A percentile compares a stretch with the other conserved stretches of the same genome.
Conservation (phyloP, 2,113 vertebrate genomes). For the Chrysemys picta region DNA sequence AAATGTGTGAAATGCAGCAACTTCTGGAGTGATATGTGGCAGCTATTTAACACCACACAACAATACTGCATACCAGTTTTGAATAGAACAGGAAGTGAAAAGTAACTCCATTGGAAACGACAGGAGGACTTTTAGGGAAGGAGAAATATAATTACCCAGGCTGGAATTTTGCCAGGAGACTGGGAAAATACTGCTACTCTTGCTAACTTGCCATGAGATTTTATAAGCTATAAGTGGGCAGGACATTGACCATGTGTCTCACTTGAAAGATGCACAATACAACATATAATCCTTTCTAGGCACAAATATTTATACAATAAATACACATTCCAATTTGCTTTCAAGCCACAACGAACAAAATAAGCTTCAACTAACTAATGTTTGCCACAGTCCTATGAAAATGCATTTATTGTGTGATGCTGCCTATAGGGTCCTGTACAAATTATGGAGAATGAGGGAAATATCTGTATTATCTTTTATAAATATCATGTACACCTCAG, state of each 20-base stretch:
- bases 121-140: not conserved
- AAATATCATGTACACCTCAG: not conserved
- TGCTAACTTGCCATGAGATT: not conserved
- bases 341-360: conserved; percentile 42
- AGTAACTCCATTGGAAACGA: not conserved
- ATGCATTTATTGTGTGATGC: not conserved
- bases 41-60: not conserved
- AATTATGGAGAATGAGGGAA: not conserved
- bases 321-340: conserved; percentile 23
- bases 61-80: not conserved
- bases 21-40: not conserved
- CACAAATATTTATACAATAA: conserved; percentile 42
- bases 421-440: not conserved
- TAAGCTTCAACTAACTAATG: conserved; percentile 44
- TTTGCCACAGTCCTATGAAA: conserved; percentile 13
- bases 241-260: not conserved
- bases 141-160: not conserved
- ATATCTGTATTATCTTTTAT: not conserved
- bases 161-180: not conserved
- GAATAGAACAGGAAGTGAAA: not conserved
- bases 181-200: not conserved
- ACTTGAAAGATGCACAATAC: not conserved
- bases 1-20: not conserved
- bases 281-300: conserved; percentile 35
- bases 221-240: not conserved